Evolutionary conservation across 1,140 invertebrate species (phyloP).

Genomic region (Gerris buenoi): DNA sequence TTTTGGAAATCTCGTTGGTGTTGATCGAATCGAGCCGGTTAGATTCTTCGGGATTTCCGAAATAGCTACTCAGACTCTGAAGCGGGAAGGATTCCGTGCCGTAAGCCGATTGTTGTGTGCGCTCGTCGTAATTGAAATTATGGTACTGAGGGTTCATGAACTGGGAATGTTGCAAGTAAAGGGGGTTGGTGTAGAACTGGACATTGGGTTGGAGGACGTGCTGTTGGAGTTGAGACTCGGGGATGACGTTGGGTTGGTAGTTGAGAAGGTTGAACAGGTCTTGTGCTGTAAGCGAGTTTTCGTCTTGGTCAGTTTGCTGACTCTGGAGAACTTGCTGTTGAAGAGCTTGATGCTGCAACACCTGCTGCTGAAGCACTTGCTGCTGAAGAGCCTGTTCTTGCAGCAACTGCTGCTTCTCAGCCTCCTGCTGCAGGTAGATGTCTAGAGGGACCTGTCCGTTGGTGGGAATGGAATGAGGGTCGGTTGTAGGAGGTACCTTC

Average conservation of each 20-base stretch:
- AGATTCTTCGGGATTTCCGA: background rate
- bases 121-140: slow-evolving; percentile 38
- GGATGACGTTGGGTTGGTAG: slow-evolving; percentile 21
- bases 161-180: slow-evolving; percentile 21
- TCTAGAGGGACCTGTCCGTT: slow-evolving; percentile 29
- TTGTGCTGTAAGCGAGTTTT: slow-evolving; percentile 32
- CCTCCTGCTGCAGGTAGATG: slow-evolving; percentile 21
- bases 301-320: slow-evolving; percentile 9
- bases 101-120: slow-evolving; percentile 23
- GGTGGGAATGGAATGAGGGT: slow-evolving; percentile 32
- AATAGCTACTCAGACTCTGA: slow-evolving; percentile 9
- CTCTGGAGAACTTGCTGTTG: slow-evolving; percentile 2
- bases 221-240: slow-evolving; percentile 33
- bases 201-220: slow-evolving; percentile 30
- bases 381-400: background rate
- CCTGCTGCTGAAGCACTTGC: background rate
- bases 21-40: slow-evolving; percentile 2
- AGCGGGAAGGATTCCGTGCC: slow-evolving; percentile 18
- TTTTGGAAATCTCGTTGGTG: slow-evolving; percentile 6
- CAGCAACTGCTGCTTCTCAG: slow-evolving; percentile 8
- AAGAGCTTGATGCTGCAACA: slow-evolving; percentile 10
- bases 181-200: slow-evolving; percentile 5
- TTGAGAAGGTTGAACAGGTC: slow-evolving; percentile 39
- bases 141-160: slow-evolving; percentile 31
- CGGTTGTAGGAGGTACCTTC: slow-evolving; percentile 30